Evolutionary conservation across 1,140 invertebrate genomes (phyloP).

Genomic region (Oscheius sp.): DNA sequence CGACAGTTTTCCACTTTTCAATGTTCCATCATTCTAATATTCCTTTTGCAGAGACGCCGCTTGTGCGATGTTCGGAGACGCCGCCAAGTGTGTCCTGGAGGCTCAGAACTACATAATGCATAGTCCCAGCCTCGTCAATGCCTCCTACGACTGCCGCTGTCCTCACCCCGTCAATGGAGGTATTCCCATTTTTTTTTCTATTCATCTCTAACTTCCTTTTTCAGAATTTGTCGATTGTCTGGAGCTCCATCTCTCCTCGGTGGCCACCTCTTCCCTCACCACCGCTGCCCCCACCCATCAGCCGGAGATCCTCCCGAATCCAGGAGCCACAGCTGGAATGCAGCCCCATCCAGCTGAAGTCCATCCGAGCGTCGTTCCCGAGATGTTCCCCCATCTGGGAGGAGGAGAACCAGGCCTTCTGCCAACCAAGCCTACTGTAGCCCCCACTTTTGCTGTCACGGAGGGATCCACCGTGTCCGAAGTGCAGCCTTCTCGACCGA

Average conservation of each 20-base stretch:
- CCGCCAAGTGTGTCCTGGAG: constrained; percentile 32
- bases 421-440: background rate
- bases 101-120: constrained; percentile 15
- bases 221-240: constrained; percentile 36
- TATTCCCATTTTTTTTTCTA: background rate
- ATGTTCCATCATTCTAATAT: background rate
- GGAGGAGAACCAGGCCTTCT: background rate
- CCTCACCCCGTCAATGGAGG: constrained; percentile 26
- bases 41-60: constrained; percentile 33
- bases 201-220: background rate
- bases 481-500: background rate
- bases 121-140: constrained; percentile 6
- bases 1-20: background rate
- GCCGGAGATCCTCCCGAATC: background rate
- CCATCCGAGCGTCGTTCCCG: background rate
- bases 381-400: background rate
- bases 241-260: constrained; percentile 20
- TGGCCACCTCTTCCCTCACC: background rate
- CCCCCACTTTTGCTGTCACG: background rate
- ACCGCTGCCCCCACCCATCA: background rate
- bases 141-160: constrained; percentile 33
- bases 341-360: constrained; percentile 1
- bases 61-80: constrained; percentile 30
- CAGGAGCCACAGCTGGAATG: background rate
- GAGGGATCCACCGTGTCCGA: background rate